Evolutionary conservation across 1,140 invertebrate genomes (phyloP).

Genomic region (Dryas iulia): DNA sequence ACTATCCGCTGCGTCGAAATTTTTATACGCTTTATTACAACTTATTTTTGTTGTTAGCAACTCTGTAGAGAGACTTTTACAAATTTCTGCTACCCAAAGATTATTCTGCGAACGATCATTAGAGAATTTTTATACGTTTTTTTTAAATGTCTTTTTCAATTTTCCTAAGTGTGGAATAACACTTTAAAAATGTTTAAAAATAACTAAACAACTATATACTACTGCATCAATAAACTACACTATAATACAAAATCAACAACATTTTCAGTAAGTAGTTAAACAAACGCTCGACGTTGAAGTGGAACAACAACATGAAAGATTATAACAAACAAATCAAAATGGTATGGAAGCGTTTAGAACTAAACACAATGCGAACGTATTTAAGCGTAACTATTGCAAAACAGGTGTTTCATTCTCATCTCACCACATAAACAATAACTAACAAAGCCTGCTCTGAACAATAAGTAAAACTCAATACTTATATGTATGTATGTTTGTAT

Average conservation of each 20-base stretch:
- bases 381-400: slow-evolving; percentile 25
- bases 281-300: background rate
- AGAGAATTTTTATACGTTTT: too few relatives aligned
- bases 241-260: background rate
- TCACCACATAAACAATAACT: slow-evolving; percentile 30
- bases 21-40: too few relatives aligned
- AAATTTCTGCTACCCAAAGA: too few relatives aligned
- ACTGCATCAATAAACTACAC: background rate
- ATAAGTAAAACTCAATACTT: slow-evolving; percentile 34
- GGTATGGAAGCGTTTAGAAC: background rate
- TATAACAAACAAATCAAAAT: slow-evolving; percentile 13
- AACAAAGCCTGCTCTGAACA: slow-evolving; percentile 34
- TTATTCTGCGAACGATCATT: too few relatives aligned
- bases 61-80: too few relatives aligned
- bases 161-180: too few relatives aligned
- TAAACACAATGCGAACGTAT: slow-evolving; percentile 20
- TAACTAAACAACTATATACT: background rate
- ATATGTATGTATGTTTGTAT: slow-evolving; percentile 17
- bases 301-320: slow-evolving; percentile 4
- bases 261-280: background rate
- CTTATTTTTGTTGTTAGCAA: too few relatives aligned
- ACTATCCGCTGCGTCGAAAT: too few relatives aligned
- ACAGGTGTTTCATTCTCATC: slow-evolving; percentile 35
- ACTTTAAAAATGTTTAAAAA: too few relatives aligned
- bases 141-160: too few relatives aligned